phyloP scores from a whole-genome alignment of 92 coral and sea anemone genomes.

The Zoanthus solanderi region DNA sequence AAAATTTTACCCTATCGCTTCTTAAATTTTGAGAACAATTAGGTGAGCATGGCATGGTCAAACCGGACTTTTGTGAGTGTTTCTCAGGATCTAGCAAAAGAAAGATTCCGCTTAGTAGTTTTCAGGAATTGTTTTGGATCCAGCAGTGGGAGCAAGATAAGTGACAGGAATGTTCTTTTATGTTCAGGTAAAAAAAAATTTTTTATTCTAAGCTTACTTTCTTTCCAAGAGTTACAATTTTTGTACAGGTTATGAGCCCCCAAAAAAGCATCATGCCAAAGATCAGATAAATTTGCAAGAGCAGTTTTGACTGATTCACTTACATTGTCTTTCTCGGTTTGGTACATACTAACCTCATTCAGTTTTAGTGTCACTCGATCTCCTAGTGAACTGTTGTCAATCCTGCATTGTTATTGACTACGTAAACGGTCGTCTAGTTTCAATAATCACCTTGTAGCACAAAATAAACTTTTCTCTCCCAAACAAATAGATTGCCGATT shows the following conservation, averaged over 20 bases:
- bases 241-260: not conserved
- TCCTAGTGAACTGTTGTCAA: no score
- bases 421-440: no score
- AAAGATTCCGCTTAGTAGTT: not conserved
- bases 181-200: slow-evolving; percentile 20
- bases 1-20: not conserved
- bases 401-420: no score
- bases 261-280: not conserved
- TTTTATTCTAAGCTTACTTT: not conserved
- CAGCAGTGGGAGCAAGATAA: not conserved
- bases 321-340: no score
- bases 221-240: not conserved
- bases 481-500: no score
- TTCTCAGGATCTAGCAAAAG: slow-evolving; percentile 17
- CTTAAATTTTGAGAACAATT: not conserved
- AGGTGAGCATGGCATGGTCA: slow-evolving; percentile 18
- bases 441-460: no score
- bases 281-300: not conserved
- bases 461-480: no score
- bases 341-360: no score
- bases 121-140: slow-evolving; percentile 25
- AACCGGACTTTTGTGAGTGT: slow-evolving; percentile 10
- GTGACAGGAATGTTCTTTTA: slow-evolving; percentile 1
- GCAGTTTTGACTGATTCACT: not conserved
- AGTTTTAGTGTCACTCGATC: no score